phyloP scores from a whole-genome alignment of 2,797 vertebrate species.

The Lacerta bilineata region DNA sequence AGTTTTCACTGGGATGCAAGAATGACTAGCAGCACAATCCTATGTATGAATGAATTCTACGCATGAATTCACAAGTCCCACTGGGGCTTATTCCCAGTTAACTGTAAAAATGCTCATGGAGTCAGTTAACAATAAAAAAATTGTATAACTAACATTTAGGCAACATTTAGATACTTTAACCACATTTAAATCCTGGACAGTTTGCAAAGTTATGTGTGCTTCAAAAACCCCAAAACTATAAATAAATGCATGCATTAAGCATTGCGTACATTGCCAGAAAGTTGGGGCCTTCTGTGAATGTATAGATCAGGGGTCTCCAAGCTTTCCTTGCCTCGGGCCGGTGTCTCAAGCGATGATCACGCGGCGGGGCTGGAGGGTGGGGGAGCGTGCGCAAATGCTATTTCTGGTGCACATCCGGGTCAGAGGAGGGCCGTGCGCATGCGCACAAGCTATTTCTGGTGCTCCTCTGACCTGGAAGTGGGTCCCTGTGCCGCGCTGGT shows the following conservation, averaged over 20 bases:
- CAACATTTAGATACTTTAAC: not conserved
- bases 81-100: not conserved
- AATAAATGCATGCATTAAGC: not conserved
- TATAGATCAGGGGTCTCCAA: no score
- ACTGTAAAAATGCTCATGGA: not conserved
- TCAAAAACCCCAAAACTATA: not conserved
- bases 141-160: no score
- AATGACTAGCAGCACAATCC: not conserved
- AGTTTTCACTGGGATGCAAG: conserved; percentile 39
- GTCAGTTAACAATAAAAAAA: not conserved
- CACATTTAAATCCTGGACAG: not conserved
- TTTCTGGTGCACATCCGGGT: no score
- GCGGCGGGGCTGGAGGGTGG: rapidly evolving
- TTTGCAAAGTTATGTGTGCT: not conserved
- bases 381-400: no score
- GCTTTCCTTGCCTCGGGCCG: no score
- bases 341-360: no score
- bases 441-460: no score
- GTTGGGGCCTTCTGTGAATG: not conserved
- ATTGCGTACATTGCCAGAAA: not conserved
- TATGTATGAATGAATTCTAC: no score
- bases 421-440: no score
- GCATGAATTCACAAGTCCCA: not conserved
- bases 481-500: no score
- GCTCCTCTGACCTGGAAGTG: no score